Evolutionary conservation across 2,888 invertebrate species (phyloP).

Genomic region (Diabrotica balteata): DNA sequence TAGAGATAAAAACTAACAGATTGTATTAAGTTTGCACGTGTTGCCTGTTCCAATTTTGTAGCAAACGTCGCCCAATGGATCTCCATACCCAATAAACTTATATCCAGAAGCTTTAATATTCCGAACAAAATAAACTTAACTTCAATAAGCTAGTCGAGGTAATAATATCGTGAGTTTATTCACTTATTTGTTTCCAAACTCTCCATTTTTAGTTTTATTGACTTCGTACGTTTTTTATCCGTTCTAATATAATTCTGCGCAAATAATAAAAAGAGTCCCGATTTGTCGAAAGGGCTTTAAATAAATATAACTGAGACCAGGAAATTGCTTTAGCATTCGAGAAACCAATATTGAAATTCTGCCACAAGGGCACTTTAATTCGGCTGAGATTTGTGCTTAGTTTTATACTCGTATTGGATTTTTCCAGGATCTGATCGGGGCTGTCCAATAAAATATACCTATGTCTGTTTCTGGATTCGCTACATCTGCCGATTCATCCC

Average conservation of each 20-base stretch:
- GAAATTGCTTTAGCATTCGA: constrained; percentile 25
- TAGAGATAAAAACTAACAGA: no score
- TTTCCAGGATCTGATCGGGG: constrained; percentile 42
- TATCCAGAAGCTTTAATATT: no score
- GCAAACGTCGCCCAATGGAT: no score
- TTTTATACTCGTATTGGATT: constrained; percentile 45
- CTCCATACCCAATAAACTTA: no score
- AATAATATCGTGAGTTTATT: not conserved
- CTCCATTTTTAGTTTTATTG: not conserved
- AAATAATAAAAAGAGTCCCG: constrained; percentile 19
- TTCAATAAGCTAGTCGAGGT: not conserved
- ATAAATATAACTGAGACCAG: constrained; percentile 25
- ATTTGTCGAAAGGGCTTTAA: constrained; percentile 27
- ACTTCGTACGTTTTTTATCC: constrained; percentile 12
- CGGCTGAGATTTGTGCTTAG: constrained; percentile 40
- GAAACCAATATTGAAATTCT: constrained; percentile 38
- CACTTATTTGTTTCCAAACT: not conserved
- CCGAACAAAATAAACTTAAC: no score
- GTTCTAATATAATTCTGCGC: constrained; percentile 15
- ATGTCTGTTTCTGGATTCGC: constrained; percentile 44
- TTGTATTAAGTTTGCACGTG: no score
- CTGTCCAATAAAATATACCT: constrained; percentile 48
- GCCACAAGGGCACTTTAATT: constrained; percentile 37
- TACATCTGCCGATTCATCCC: constrained; percentile 38
- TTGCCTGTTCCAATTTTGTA: no score